Base-by-base conservation (phyloP, 2,888 invertebrate genomes). In the Pristionchus exspectatus region DNA sequence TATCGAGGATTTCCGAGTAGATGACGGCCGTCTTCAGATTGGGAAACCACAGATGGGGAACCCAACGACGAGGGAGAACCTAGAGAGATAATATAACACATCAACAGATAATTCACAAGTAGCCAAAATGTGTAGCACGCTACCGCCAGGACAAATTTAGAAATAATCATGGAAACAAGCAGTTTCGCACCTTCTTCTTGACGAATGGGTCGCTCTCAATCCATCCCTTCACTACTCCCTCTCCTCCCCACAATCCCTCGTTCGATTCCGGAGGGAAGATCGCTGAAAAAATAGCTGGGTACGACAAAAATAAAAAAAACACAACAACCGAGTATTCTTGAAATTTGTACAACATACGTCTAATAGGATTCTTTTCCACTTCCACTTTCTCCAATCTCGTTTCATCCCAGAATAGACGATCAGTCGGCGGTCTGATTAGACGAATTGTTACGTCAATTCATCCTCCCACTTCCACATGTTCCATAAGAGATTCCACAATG, bases 181-280 rank as follows among this genome's bases (percentile, higher is more conserved):
- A 16, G 9, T 50, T 50, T 50, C 50, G 18, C 33, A 94, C 92
- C 91, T 95, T 95, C 91, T 95, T 95, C 84, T 93, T 93, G 9
- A 92, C 93, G 87, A 92, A 94, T 14, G 94, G 94, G 0, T 90
- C 89, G 24, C 93, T 93, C 88, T 94, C 94, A 24, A 91, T 90
- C 94, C 97, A 97, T 86, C 98, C 99, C 96, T 97, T 97, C 38
- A 99, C 96, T 0, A 99, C 96, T 59, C 97, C 98, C 96, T 99
- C 99, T 16, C 99, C 99, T 91, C 98, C 99, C 98, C 98, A 99
- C 92, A 99, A 96, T 59, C 98, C 98, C 81, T 97, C 94, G 95
- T 98, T 96, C 90, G 97, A 96, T 96, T 98, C 97, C 69, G 96
- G 96, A 0, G 98, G 97, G 95, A 96, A 97, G 91, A 96, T 96